Percentiles rank a stretch among this genome's conserved stretches.
Evolutionary conservation across 2,797 vertebrate species (phyloP).

Genomic region (Falco novaeseelandiae): DNA sequence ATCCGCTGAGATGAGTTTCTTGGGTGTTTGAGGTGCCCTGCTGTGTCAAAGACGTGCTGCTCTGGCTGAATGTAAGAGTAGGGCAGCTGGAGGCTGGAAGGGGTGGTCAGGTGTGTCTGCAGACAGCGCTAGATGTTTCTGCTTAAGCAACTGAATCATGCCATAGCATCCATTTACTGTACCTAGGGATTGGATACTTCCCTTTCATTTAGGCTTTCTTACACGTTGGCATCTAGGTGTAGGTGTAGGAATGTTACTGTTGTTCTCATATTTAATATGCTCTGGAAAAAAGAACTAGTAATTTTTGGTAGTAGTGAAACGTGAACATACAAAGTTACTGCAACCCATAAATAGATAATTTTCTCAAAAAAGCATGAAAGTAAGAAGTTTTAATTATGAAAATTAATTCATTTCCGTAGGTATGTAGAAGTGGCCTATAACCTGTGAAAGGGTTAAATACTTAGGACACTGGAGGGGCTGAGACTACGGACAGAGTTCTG

Average conservation of each 20-base stretch:
- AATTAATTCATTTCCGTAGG: not conserved
- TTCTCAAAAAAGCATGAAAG: not conserved
- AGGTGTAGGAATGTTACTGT: not conserved
- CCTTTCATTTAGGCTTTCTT: not conserved
- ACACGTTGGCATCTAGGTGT: not conserved
- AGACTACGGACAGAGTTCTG: not conserved
- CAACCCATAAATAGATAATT: not conserved
- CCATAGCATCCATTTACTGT: not conserved
- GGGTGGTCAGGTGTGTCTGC: not conserved
- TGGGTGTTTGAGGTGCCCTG: not conserved
- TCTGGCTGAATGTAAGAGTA: not conserved
- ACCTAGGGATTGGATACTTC: not conserved
- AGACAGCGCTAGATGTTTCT: not conserved
- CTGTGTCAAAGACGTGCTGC: accelerated
- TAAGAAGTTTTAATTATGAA: not conserved
- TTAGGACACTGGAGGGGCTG: not conserved
- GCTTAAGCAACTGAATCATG: not conserved
- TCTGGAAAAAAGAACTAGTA: not conserved
- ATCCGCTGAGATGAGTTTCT: not conserved
- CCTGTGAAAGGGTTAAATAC: not conserved
- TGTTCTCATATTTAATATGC: not conserved
- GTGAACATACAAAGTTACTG: accelerated
- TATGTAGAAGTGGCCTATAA: not conserved
- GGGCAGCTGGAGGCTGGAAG: not conserved
- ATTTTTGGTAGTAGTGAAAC: not conserved